Evolutionary conservation across 2,888 invertebrate genomes (phyloP), one percentile per base, ranked within the genome.

Genomic region (Stegana nigrithorax): DNA sequence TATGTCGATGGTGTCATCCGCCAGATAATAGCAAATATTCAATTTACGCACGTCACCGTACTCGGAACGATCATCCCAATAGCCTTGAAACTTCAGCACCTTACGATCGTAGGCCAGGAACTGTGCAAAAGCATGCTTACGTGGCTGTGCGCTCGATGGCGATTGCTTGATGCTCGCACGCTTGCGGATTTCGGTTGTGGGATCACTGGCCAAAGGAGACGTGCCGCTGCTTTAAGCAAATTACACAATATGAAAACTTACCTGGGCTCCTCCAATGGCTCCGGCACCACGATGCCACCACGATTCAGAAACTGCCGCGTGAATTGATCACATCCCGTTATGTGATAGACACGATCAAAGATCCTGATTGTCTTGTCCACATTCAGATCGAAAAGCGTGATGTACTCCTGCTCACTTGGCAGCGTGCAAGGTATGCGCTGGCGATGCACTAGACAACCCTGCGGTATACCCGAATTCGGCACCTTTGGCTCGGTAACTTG

Each of bases 1-100:
- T 5, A 97, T 91, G 83, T 96, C 95, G 8, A 97, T 91, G 0
- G 95, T 95, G 75, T 95, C 94, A 78, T 97, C 96, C 0, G 93
- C 91, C 51, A 97, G 87, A 85, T 92, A 96, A 81, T 93, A 97
- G 78, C 92, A 91, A 12, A 97, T 87, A 78, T 94, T 92, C 64
- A 97, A 85, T 72, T 91, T 87, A 69, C 95, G 92, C 23, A 94
- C 84, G 62, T 91, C 90, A 0, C 96, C 96, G 78, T 91, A 91
- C 79, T 91, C 90, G 1, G 90, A 90, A 1, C 91, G 89, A 81
- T 97, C 96, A 80, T 97, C 95, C 96, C 96, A 97, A 81, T 93
- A 95, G 14, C 93, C 96, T 75, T 89, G 90, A 84, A 97, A 97
- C 71, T 93, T 90, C 80, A 88, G 74, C 84, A 86, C 89, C 81